Evolutionary conservation across 2,797 vertebrate genomes (phyloP).

Genomic region (Trachurus trachurus): DNA sequence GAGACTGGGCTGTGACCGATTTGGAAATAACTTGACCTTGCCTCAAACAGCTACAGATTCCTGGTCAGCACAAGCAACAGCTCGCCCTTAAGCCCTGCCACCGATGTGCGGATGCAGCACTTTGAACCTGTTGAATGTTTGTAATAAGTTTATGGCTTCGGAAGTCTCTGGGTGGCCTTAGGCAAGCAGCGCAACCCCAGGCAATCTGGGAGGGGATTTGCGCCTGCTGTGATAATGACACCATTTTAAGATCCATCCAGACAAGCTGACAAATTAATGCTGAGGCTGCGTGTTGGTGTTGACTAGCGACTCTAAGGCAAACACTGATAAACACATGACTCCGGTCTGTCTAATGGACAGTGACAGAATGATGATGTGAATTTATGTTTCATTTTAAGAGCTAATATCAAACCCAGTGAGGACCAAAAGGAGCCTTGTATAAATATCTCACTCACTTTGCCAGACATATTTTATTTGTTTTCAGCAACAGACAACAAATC

Average conservation of each 20-base stretch:
- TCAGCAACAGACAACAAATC: slow-evolving; percentile 57
- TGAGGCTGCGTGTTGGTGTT: slow-evolving; percentile 64
- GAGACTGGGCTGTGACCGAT: slow-evolving; percentile 48
- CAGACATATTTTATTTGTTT: slow-evolving; percentile 67
- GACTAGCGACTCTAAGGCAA: slow-evolving; percentile 49
- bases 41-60: slow-evolving; percentile 51
- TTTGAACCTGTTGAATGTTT: slow-evolving; percentile 62
- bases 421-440: slow-evolving; percentile 28
- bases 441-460: slow-evolving; percentile 43
- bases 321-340: slow-evolving; percentile 52
- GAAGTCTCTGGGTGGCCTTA: slow-evolving; percentile 57
- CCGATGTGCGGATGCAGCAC: slow-evolving; percentile 31
- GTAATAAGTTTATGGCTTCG: slow-evolving; percentile 64
- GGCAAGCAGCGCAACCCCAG: slow-evolving; percentile 64
- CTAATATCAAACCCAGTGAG: slow-evolving; percentile 43
- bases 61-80: slow-evolving; percentile 44
- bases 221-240: slow-evolving; percentile 77
- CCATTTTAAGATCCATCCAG: slow-evolving; percentile 69
- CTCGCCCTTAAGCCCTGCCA: slow-evolving; percentile 33
- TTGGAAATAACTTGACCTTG: slow-evolving; percentile 52
- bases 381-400: slow-evolving; percentile 53
- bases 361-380: slow-evolving; percentile 42
- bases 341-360: slow-evolving; percentile 32
- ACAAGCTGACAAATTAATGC: slow-evolving; percentile 71
- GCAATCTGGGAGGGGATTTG: slow-evolving; percentile 67